Conservation (phyloP, 1,140 invertebrate genomes). For the Temnothorax curvispinosus region DNA sequence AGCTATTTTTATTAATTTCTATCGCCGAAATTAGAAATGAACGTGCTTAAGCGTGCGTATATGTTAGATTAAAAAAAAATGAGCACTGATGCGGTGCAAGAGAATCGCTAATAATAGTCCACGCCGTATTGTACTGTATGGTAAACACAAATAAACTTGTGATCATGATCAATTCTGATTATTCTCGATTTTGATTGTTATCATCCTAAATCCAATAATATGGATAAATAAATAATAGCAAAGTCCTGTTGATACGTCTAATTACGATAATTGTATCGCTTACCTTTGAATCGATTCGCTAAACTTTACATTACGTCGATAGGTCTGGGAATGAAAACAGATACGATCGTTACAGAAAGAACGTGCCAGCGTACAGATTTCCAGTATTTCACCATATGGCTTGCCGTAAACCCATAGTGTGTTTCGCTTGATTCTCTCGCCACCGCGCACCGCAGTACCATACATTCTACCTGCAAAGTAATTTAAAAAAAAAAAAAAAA, state of each 20-base stretch:
- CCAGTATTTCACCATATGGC: constrained; percentile 28
- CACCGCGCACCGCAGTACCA: neutral
- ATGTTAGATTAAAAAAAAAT: neutral
- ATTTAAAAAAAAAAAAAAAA: constrained; percentile 2
- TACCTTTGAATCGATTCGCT: neutral
- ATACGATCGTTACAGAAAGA: constrained; percentile 25
- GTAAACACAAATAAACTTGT: neutral
- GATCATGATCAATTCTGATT: neutral
- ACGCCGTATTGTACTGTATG: neutral
- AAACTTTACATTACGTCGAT: constrained; percentile 23
- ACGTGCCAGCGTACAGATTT: constrained; percentile 19
- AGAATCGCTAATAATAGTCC: neutral
- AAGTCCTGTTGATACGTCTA: neutral
- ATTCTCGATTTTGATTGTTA: neutral
- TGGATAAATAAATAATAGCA: neutral
- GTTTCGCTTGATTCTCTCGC: constrained; percentile 15
- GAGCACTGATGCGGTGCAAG: neutral
- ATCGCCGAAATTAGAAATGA: neutral
- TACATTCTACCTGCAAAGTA: neutral
- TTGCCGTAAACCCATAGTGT: constrained; percentile 25
- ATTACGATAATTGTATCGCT: neutral
- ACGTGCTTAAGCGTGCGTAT: neutral
- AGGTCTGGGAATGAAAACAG: constrained; percentile 15
- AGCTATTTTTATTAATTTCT: neutral
- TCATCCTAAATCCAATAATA: neutral